Conservation (phyloP, 2,113 vertebrate genomes). For the Amphilophus citrinellus region DNA sequence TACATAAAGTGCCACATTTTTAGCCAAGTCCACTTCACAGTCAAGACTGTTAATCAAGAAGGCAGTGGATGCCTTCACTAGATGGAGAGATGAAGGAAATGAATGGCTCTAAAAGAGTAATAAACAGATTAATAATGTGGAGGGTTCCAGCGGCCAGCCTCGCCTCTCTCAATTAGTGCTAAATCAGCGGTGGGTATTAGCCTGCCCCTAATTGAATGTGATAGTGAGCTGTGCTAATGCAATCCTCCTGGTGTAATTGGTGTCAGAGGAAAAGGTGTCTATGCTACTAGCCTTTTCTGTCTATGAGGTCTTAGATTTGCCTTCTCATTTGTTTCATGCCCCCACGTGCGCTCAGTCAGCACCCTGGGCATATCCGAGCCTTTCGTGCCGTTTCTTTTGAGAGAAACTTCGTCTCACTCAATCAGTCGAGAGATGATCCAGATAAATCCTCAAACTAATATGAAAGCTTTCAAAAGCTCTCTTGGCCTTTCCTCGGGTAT, state of each 20-base stretch:
- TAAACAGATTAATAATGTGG: constrained; percentile 76
- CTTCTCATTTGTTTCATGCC: constrained; percentile 25
- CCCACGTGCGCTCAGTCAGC: constrained; percentile 17
- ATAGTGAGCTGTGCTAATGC: constrained; percentile 70
- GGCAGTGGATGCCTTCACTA: neutral
- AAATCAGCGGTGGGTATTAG: constrained; percentile 76
- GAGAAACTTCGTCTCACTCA: constrained; percentile 25
- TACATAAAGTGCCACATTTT: neutral
- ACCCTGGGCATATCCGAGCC: constrained; percentile 17
- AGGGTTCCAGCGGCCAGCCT: constrained; percentile 61
- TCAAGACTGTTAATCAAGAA: constrained; percentile 1
- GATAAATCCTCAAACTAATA: constrained; percentile 38
- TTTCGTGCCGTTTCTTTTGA: neutral
- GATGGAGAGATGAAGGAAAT: constrained; percentile 37
- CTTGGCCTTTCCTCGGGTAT: constrained; percentile 1
- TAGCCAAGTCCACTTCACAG: neutral
- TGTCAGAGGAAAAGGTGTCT: constrained; percentile 56
- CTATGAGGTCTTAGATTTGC: neutral
- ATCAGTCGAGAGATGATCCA: constrained; percentile 27
- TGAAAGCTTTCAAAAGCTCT: constrained; percentile 16
- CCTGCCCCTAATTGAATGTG: constrained; percentile 77
- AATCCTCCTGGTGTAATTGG: constrained; percentile 76
- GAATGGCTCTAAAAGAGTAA: constrained; percentile 64
- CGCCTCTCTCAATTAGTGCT: constrained; percentile 78
- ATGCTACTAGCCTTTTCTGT: constrained; percentile 12